Evolutionary conservation across 35 echinoderm and acorn worm species (phyloP).

Genomic region (Ptychodera flava): DNA sequence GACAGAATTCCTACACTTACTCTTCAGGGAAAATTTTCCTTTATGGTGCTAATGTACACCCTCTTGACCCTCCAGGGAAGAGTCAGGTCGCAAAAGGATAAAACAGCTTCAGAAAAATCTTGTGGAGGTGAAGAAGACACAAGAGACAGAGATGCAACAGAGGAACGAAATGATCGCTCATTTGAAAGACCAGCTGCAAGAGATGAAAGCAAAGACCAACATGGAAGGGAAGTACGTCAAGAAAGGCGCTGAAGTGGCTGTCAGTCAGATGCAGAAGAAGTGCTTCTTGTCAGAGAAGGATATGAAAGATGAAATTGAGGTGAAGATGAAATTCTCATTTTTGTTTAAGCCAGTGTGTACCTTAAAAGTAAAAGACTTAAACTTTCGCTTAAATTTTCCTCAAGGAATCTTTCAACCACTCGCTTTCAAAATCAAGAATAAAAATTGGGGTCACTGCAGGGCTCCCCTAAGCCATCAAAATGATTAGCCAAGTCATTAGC

Average conservation of each 20-base stretch:
- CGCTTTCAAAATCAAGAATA: no score
- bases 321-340: slow-evolving; percentile 20
- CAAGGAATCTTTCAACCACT: no score
- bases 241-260: slow-evolving; percentile 95
- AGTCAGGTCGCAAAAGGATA: slow-evolving; percentile 84
- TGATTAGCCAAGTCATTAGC: no score
- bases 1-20: no score
- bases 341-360: no score
- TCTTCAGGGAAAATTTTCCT: no score
- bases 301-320: slow-evolving; percentile 94
- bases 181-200: slow-evolving; percentile 91
- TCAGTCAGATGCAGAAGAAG: slow-evolving; percentile 87
- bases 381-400: no score
- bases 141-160: slow-evolving; percentile 83
- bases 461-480: no score
- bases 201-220: slow-evolving; percentile 99
- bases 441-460: no score
- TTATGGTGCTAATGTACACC: no score
- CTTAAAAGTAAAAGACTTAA: no score
- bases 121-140: slow-evolving; percentile 55
- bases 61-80: slow-evolving; percentile 84
- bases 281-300: slow-evolving; percentile 84
- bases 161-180: slow-evolving; percentile 97
- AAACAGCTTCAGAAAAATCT: slow-evolving; percentile 83
- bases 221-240: slow-evolving; percentile 98